These are phyloP conservation scores for Gyrodactylus salaris DNA, from an alignment of 1,140 invertebrate genomes.

Conservation along the genomic window DNA sequence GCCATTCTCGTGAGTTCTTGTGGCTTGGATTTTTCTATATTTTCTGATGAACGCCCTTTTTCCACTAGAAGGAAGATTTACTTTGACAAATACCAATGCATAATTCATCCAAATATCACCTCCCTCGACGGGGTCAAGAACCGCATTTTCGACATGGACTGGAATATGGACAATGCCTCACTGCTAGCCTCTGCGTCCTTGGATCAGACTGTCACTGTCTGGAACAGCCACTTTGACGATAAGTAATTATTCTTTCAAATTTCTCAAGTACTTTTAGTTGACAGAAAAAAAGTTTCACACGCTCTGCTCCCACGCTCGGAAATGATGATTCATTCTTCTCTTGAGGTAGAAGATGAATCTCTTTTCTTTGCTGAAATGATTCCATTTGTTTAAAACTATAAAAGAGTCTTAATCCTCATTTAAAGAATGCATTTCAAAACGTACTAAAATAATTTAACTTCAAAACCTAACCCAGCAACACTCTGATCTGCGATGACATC, in stretches of 20 bases:
- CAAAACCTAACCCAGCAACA: too few species aligned
- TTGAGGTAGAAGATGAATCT: too few species aligned
- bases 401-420: too few species aligned
- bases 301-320: too few species aligned
- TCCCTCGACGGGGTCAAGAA: background rate
- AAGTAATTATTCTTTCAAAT: background rate
- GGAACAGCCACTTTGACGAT: background rate
- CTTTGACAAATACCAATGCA: background rate
- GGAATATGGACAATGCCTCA: background rate
- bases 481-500: too few species aligned
- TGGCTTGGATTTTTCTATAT: background rate
- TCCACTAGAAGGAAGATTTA: background rate
- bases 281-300: too few species aligned
- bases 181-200: background rate
- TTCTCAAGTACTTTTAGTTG: background rate
- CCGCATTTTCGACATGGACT: background rate
- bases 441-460: too few species aligned
- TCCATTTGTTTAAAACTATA: too few species aligned
- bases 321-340: too few species aligned
- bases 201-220: background rate
- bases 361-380: too few species aligned
- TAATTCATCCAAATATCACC: background rate
- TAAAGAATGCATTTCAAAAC: too few species aligned
- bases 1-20: background rate
- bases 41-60: background rate